Percentiles rank a stretch among this genome's conserved stretches.
These are phyloP conservation scores for Cranoglanis bouderius DNA, from an alignment of 2,113 vertebrate genomes.

Conservation along the genomic window DNA sequence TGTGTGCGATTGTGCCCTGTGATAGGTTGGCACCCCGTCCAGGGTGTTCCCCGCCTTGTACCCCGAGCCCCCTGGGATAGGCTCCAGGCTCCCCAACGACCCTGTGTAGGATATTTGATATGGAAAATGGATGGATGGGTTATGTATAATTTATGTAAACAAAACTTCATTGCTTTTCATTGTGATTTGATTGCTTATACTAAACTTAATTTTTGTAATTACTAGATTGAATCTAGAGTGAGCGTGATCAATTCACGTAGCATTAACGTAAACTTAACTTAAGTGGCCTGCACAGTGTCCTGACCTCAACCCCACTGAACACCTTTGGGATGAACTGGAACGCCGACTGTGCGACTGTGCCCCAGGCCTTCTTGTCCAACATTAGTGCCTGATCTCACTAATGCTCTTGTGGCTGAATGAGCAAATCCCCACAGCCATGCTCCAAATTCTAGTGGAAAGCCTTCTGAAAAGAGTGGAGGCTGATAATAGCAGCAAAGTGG, in stretches of 20 bases:
- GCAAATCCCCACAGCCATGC: neutral
- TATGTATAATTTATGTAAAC: neutral
- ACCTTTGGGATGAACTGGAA: neutral
- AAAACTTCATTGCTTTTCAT: neutral
- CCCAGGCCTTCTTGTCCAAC: neutral
- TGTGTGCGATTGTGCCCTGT: no score
- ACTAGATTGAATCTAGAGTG: neutral
- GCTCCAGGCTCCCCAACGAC: no score
- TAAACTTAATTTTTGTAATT: neutral
- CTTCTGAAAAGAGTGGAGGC: neutral
- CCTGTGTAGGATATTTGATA: no score
- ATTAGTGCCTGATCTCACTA: neutral
- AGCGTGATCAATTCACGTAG: neutral
- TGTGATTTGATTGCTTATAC: neutral
- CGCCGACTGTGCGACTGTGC: neutral
- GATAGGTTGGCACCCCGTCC: no score
- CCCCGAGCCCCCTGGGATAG: no score
- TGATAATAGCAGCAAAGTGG: neutral
- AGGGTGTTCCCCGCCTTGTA: no score
- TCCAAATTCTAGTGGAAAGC: neutral
- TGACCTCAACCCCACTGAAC: neutral
- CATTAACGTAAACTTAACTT: neutral
- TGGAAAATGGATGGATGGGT: no score
- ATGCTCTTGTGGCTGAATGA: slow-evolving; percentile 9
- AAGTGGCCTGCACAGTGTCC: neutral